These are phyloP conservation scores for Falco naumanni DNA, from an alignment of 2,797 vertebrate genomes.

Conservation along the genomic window DNA sequence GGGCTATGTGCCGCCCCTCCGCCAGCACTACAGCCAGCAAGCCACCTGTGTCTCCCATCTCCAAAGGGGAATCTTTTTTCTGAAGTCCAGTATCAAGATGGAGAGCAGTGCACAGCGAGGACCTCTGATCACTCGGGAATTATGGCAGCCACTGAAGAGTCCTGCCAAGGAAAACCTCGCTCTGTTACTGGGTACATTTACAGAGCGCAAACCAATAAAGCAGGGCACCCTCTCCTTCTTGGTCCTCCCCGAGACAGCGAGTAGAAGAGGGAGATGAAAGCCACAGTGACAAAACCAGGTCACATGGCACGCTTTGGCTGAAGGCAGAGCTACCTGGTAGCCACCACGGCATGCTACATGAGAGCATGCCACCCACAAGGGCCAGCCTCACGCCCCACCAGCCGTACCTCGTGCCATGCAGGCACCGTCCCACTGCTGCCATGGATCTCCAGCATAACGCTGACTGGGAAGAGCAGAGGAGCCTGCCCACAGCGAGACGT, in stretches of 20 bases:
- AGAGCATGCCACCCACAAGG: fast-evolving
- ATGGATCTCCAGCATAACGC: neutral
- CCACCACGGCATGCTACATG: fast-evolving
- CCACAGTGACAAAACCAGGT: neutral
- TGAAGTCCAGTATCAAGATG: neutral
- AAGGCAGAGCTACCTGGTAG: neutral
- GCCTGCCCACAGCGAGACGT: fast-evolving
- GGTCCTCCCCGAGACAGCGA: neutral
- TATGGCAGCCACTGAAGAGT: neutral
- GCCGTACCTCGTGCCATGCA: neutral
- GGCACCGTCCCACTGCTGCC: neutral
- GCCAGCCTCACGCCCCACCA: fast-evolving
- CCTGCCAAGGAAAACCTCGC: neutral
- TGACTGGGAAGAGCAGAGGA: neutral
- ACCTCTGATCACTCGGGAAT: neutral
- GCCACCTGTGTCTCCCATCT: neutral
- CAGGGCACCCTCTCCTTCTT: neutral
- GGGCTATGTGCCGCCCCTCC: neutral
- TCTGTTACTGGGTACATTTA: neutral
- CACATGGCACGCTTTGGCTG: fast-evolving
- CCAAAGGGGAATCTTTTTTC: neutral
- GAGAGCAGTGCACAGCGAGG: neutral
- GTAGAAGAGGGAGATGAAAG: neutral
- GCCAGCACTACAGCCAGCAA: neutral
- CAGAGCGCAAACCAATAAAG: neutral